These are phyloP conservation scores for Caenorhabditis sp. DNA, from an alignment of 2,888 invertebrate species.

Conservation along the genomic window DNA sequence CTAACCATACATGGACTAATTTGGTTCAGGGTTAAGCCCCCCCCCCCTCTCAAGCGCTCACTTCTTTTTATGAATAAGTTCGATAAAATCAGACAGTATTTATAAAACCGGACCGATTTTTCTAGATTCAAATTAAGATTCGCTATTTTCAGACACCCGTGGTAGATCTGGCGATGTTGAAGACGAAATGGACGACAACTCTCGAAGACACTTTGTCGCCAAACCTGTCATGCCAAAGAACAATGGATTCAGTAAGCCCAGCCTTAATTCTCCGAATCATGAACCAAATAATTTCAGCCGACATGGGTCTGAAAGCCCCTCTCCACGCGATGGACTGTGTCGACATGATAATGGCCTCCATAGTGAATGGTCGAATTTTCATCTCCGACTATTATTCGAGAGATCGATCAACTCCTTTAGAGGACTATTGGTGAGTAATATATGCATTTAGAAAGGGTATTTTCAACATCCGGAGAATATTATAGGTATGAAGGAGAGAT, in stretches of 20 bases:
- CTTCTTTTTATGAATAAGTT: no score
- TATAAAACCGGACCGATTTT: no score
- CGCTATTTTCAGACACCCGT: neutral
- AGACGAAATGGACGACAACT: constrained; percentile 29
- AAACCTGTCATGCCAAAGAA: constrained; percentile 57
- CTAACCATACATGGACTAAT: no score
- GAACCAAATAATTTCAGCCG: no score
- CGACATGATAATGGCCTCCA: constrained; percentile 63
- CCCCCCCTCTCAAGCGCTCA: no score
- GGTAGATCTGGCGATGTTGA: neutral
- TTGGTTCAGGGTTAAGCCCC: no score
- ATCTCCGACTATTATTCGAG: constrained; percentile 68
- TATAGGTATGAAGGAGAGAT: constrained; percentile 65
- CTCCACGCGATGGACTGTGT: constrained; percentile 69
- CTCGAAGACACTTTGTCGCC: constrained; percentile 35
- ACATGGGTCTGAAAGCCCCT: constrained; percentile 59
- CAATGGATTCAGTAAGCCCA: constrained; percentile 53
- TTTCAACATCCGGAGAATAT: no score
- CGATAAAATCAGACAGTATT: no score
- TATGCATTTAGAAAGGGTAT: no score
- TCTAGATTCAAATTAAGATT: no score
- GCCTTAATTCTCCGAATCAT: no score
- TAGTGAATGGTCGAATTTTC: constrained; percentile 54
- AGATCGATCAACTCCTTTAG: constrained; percentile 65
- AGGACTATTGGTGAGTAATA: constrained; percentile 58